Evolutionary conservation across 1,140 invertebrate genomes (phyloP), one percentile per base, ranked within the genome.

Genomic region (Eupeodes corollae): DNA sequence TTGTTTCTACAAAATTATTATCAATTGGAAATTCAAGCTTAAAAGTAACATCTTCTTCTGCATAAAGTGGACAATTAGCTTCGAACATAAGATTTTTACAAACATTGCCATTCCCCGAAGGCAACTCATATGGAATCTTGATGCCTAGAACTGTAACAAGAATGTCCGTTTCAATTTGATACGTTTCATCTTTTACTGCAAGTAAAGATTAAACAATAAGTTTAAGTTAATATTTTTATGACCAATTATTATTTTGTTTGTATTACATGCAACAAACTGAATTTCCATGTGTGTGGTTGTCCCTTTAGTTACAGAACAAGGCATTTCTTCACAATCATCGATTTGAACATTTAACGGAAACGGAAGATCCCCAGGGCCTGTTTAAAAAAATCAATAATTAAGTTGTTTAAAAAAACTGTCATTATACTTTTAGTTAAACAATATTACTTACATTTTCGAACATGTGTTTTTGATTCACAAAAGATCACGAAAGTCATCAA

Each of bases 231-330:
- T n/a, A 19, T 41, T 37, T 43, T 47, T 26, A 32, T 38, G 18
- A 19, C 0, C 33, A 9, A 21, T 12, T 16, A 16, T 26, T 13
- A 1, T n/a, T 13, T 6, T 1, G 12, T 13, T 15, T 15, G 12
- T 58, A 58, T 63, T 39, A 63, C 60, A 59, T 30, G 58, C 57
- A 14, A 65, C 57, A 49, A 66, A 66, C 31, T 66, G 60, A 9
- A 63, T 54, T 18, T 52, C 49, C 12, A 66, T 63, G 16, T 49
- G 57, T 19, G 55, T 46, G 9, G 55, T 51, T 5, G 33, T 32
- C 6, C 56, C 59, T 46, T 58, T 60, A 49, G 47, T 52, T 10
- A 66, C 14, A 32, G 56, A 53, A 19, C 63, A 66, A 13, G 63
- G 63, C 39, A 56, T 11, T 19, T 43, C 12, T 15, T 55, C 33